A percentile compares a stretch with the other conserved stretches of the same genome.
Evolutionary conservation across 2,113 vertebrate species (phyloP).

Genomic region (Seriola rivoliana): DNA sequence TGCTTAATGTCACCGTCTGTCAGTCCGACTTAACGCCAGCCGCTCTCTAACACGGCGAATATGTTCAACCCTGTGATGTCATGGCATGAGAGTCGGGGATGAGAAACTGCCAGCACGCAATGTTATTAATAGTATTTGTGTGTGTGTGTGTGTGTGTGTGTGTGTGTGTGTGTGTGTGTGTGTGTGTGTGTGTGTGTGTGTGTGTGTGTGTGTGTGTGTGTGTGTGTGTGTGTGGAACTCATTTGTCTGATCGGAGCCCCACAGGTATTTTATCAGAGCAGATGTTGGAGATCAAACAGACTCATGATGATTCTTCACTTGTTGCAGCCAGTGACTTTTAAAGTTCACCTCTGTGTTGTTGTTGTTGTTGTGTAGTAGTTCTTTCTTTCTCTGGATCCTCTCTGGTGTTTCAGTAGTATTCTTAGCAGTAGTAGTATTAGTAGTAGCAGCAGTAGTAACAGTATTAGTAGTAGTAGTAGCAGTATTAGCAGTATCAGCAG

Average conservation of each 20-base stretch:
- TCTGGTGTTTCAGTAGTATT: too few relatives aligned
- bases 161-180: neutral
- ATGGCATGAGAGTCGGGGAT: constrained; percentile 34
- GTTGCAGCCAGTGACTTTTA: too few relatives aligned
- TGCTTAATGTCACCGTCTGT: constrained; percentile 59
- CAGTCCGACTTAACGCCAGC: constrained; percentile 42
- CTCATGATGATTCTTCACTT: too few relatives aligned
- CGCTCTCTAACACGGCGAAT: constrained; percentile 13
- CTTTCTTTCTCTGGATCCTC: too few relatives aligned
- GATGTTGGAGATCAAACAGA: too few relatives aligned
- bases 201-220: neutral
- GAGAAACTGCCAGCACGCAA: constrained; percentile 49
- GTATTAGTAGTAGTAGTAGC: too few relatives aligned
- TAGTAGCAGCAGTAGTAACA: too few relatives aligned
- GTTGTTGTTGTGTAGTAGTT: too few relatives aligned
- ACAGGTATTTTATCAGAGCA: constrained; percentile 34
- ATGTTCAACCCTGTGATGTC: constrained; percentile 66
- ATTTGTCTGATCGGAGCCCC: constrained; percentile 36
- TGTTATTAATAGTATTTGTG: constrained; percentile 47
- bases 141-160: neutral
- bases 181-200: too few relatives aligned
- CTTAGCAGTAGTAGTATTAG: too few relatives aligned
- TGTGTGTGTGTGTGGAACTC: neutral
- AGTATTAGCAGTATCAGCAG: too few relatives aligned
- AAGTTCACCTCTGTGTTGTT: too few relatives aligned